Evolutionary conservation across 2,113 vertebrate species (phyloP), one percentile per base, ranked within the genome.

Genomic region (Neofelis nebulosa): DNA sequence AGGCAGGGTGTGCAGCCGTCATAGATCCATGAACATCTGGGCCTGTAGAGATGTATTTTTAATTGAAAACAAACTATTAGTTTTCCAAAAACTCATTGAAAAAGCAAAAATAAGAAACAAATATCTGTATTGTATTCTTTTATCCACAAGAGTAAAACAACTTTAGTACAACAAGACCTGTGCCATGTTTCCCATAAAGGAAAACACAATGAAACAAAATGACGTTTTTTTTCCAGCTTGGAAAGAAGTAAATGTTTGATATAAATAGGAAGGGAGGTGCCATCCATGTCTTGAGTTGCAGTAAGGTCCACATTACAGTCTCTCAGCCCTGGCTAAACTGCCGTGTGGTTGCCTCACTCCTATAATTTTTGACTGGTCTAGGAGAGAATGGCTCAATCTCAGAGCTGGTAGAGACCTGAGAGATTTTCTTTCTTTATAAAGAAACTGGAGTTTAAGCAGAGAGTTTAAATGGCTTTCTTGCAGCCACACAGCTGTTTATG

Each of bases 131-230:
- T 96, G 29, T 71, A 57, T 79, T 89, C 69, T 96, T 86, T 96
- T 41, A 97, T 45, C 66, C 79, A 66, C 48, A 87, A 78, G 33
- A 93, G 38, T 93, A 82, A 85, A 81, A 81, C 85, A 78, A 91
- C 50, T 91, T 95, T 79, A 68, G 61, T 97, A 79, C 13, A 80
- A 78, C 13, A 81, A 93, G 19, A 89, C 48, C 73, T 83, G 79
- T 85, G 68, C n/a, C 71, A 66, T 92, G 61, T 94, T 94, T 68
- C 87, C 55, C 66, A 79, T 95, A 74, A 92, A 95, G 68, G 31
- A 96, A 95, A 97, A 89, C 13, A 76, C 68, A 82, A 48, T 78
- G 23, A 93, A 91, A 93, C 41, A n/a, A 97, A 95, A 97, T 38
- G 78, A 36, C 50, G 82, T 90, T 79, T 89, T 41, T 41, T 90